Evolutionary conservation across 2,113 vertebrate genomes (phyloP).

Genomic region (Spilogale gracilis): DNA sequence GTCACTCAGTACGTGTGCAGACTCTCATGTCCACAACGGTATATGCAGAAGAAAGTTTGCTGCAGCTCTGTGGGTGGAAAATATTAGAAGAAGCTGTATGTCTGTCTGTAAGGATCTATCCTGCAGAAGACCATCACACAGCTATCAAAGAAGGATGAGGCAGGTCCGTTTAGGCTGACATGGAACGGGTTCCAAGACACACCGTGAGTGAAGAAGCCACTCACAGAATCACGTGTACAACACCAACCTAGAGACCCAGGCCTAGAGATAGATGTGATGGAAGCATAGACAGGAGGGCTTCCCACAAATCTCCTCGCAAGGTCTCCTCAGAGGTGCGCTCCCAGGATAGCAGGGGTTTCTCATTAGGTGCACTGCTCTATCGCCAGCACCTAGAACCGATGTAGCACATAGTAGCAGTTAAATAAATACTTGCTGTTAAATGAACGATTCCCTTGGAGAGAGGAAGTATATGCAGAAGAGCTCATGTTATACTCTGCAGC

Average conservation of each 20-base stretch:
- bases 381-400: neutral
- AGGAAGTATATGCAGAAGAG: neutral
- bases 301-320: neutral
- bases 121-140: neutral
- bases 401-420: neutral
- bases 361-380: accelerated
- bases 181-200: neutral
- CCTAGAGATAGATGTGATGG: neutral
- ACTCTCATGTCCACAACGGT: neutral
- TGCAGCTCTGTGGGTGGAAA: neutral
- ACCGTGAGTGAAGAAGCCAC: neutral
- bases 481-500: neutral
- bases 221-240: neutral
- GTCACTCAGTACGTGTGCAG: neutral
- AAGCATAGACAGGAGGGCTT: neutral
- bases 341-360: neutral
- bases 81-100: neutral
- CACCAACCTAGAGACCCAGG: neutral
- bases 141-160: neutral
- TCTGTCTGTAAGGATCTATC: neutral
- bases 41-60: neutral
- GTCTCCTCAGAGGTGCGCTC: neutral
- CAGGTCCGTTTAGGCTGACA: neutral
- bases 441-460: neutral
- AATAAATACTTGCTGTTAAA: neutral